Evolutionary conservation across 2,888 invertebrate species (phyloP).

Genomic region (Platerodrilus igneus): DNA sequence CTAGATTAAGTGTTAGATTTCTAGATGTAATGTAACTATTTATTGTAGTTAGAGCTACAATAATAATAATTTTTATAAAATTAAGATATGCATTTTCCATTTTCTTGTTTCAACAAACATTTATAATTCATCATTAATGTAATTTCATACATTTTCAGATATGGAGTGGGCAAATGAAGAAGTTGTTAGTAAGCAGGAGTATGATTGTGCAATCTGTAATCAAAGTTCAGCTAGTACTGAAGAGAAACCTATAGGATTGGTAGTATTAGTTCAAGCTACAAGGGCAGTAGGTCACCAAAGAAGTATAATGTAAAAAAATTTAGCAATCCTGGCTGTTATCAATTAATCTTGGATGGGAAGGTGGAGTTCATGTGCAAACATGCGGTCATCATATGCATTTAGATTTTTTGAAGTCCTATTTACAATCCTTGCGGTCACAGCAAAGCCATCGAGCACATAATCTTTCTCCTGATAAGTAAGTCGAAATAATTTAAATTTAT

Average conservation of each 20-base stretch:
- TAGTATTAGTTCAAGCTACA: conserved; percentile 82
- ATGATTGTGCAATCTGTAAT: conserved; percentile 95
- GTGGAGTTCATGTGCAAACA: conserved; percentile 89
- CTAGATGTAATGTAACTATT: too few relatives aligned
- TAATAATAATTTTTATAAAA: too few relatives aligned
- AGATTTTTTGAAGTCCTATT: conserved; percentile 87
- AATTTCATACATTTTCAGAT: too few relatives aligned
- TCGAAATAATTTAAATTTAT: conserved; percentile 25
- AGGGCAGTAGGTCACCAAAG: conserved; percentile 81
- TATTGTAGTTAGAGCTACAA: too few relatives aligned
- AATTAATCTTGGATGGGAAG: conserved; percentile 81
- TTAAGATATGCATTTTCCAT: too few relatives aligned
- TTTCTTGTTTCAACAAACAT: too few relatives aligned
- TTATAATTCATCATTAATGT: too few relatives aligned
- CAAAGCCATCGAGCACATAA: conserved; percentile 63
- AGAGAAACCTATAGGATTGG: conserved; percentile 81
- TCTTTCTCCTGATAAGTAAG: conserved; percentile 63
- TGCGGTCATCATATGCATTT: conserved; percentile 97
- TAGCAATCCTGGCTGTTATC: conserved; percentile 74
- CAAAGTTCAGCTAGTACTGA: conserved; percentile 81
- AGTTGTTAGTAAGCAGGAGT: conserved; percentile 59
- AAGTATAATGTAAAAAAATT: conserved; percentile 49
- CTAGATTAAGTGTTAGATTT: too few relatives aligned
- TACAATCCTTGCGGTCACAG: conserved; percentile 75
- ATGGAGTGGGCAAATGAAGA: conserved; percentile 66